Evolutionary conservation across 2,888 invertebrate genomes (phyloP).

Genomic region (Spodoptera picta): DNA sequence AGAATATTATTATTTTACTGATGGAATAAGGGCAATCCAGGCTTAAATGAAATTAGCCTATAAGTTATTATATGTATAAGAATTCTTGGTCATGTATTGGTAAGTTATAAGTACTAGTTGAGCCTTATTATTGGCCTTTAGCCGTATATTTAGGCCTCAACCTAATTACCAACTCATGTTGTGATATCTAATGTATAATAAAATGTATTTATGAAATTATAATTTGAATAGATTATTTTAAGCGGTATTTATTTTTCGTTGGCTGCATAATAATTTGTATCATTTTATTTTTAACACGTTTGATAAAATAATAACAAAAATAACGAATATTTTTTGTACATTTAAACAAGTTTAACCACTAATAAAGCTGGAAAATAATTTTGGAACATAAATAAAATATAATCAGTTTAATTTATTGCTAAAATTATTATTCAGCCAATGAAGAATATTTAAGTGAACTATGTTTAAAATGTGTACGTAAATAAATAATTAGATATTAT

Average conservation of each 20-base stretch:
- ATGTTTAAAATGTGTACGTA: slow-evolving; percentile 11
- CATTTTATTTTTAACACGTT: too few relatives aligned
- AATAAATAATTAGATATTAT: slow-evolving; percentile 17
- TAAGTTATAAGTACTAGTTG: slow-evolving; percentile 11
- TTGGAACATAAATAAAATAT: background rate
- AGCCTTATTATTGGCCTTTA: slow-evolving; percentile 6
- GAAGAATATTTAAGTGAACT: slow-evolving; percentile 2
- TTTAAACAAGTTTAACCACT: too few relatives aligned
- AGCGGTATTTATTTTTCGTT: slow-evolving; percentile 6
- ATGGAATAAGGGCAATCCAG: slow-evolving; percentile 10
- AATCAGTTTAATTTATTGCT: background rate
- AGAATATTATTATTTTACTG: slow-evolving; percentile 7
- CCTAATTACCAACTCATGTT: slow-evolving; percentile 42
- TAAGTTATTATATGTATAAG: slow-evolving; percentile 5
- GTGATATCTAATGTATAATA: slow-evolving; percentile 51
- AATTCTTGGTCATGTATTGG: slow-evolving; percentile 26
- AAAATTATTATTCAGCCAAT: slow-evolving; percentile 27
- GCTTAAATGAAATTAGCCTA: background rate
- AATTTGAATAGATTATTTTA: slow-evolving; percentile 18
- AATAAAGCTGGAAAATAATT: background rate
- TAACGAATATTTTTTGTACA: too few relatives aligned
- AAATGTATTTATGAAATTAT: slow-evolving; percentile 29
- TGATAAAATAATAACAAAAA: too few relatives aligned
- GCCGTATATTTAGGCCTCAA: background rate
- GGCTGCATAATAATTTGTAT: slow-evolving; percentile 16